phyloP scores from a whole-genome alignment of 2,797 vertebrate genomes.

The Chelidonichthys spinosus region DNA sequence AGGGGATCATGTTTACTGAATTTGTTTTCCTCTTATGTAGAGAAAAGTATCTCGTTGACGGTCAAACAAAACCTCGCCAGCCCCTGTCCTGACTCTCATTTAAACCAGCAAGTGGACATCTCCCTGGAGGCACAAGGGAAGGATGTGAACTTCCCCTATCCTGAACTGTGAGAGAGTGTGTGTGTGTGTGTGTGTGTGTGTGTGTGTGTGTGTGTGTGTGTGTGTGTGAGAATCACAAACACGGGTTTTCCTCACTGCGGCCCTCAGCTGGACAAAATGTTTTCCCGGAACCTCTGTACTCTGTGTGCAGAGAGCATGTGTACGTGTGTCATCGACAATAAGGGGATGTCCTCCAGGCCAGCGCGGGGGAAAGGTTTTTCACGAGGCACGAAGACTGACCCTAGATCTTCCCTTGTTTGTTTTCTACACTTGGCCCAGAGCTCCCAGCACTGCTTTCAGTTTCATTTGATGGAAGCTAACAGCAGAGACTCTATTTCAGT shows the following conservation, averaged over 20 bases:
- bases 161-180: conserved; percentile 33
- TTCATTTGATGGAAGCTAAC: background rate
- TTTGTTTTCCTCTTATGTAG: conserved; percentile 9
- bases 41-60: conserved; percentile 7
- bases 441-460: conserved; percentile 13
- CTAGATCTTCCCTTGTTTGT: conserved; percentile 43
- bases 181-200: conserved; percentile 22
- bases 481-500: background rate
- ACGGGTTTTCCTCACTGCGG: conserved; percentile 43
- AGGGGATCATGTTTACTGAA: background rate
- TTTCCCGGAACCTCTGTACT: conserved; percentile 14
- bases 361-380: conserved; percentile 30
- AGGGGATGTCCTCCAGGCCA: conserved; percentile 70
- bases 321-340: conserved; percentile 67
- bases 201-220: conserved; percentile 9
- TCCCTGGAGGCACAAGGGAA: conserved; percentile 62
- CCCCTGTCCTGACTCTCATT: conserved; percentile 13
- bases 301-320: conserved; percentile 27
- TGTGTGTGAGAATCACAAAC: conserved; percentile 27
- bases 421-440: conserved; percentile 7
- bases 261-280: conserved; percentile 55
- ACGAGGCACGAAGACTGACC: conserved; percentile 21
- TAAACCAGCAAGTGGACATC: conserved; percentile 34
- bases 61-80: conserved; percentile 28
- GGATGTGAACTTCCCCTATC: conserved; percentile 75